Evolutionary conservation across 2,797 vertebrate genomes (phyloP), one percentile per base, ranked within the genome.

Genomic region (Siniperca undulata): DNA sequence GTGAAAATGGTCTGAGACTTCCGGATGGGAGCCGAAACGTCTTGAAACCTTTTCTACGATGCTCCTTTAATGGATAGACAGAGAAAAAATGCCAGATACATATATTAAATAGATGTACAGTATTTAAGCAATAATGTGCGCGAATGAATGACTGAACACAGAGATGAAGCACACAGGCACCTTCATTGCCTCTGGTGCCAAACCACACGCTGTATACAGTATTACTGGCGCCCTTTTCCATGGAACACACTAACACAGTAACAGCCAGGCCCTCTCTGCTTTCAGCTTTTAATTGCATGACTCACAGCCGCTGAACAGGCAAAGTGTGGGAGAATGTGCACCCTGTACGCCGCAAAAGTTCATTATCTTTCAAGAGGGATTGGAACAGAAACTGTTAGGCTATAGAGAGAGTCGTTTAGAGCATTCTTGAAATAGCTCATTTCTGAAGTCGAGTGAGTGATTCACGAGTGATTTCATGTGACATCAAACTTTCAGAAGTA

Each of bases 281-380:
- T 82, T 91, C 80, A 87, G 86, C 74, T 83, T 88, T 89, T 91
- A 88, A 91, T 91, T 91, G 84, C 88, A 77, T 88, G 83, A 89
- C 74, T 93, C 89, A 91, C 48, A 69, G 78, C 68, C 8, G 56
- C 77, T 83, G 78, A 76, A 83, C 81, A 79, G 77, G 64, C 84
- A 77, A 83, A 83, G 85, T 77, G 87, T 90, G 84, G 84, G 86
- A 82, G 87, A 89, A 80, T 11, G 1, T 59, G 34, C 68, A 71
- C 27, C 19, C 52, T 68, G 70, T 82, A 44, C 14, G 12, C 69
- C 68, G 71, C 79, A 46, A 60, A 83, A 84, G 82, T 86, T 90
- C 70, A 90, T 92, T 86, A 86, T 77, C 36, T 82, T 67, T 69
- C 61, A 61, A 70, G 27, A n/a, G 64, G 46, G 64, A 84, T 5